Percentiles rank a stretch among this genome's conserved stretches.
Conservation (phyloP, 2,888 invertebrate genomes). For the Dioctria linearis region DNA sequence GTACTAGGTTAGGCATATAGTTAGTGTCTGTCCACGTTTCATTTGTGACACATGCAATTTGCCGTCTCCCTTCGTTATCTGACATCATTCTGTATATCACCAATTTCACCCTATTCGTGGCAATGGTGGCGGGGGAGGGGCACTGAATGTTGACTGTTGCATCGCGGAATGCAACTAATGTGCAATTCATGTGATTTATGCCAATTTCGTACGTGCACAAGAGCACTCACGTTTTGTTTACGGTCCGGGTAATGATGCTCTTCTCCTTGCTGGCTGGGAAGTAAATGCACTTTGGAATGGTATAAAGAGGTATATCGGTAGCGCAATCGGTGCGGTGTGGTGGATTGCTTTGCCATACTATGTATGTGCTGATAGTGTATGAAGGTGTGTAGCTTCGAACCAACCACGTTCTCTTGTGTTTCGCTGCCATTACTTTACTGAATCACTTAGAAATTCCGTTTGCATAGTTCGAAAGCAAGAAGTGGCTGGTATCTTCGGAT, state of each 20-base stretch:
- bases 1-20: not conserved
- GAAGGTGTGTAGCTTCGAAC: too few species aligned
- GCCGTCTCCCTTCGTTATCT: not conserved
- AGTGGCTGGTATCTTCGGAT: too few species aligned
- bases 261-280: too few species aligned
- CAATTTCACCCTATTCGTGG: not conserved
- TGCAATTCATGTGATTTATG: conserved; percentile 48
- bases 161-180: conserved; percentile 46
- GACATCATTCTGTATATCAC: conserved; percentile 23
- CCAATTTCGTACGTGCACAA: conserved; percentile 27
- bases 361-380: too few species aligned
- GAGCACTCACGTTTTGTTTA: not conserved
- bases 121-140: not conserved
- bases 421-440: too few species aligned
- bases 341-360: too few species aligned
- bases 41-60: conserved; percentile 42
- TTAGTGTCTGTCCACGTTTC: not conserved
- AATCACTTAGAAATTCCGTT: too few species aligned
- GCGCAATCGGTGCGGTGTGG: too few species aligned
- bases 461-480: too few species aligned
- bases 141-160: conserved; percentile 19
- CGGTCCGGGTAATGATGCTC: not conserved
- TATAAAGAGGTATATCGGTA: too few species aligned
- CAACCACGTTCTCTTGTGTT: too few species aligned
- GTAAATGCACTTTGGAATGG: too few species aligned